Evolutionary conservation across 2,113 vertebrate species (phyloP).

Genomic region (Mustela nigripes): DNA sequence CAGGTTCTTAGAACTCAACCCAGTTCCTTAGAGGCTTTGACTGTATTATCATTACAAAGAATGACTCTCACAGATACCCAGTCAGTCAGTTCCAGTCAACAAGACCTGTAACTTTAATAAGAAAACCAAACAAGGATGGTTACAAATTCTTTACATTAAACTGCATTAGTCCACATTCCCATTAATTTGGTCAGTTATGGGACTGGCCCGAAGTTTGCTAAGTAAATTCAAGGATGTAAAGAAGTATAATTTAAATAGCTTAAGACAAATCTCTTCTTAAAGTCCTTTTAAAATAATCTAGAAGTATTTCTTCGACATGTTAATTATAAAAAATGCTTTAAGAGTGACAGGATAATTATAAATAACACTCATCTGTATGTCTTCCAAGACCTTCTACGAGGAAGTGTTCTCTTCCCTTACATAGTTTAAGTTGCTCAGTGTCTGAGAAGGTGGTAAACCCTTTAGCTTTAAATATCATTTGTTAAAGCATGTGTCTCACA

Average conservation of each 20-base stretch:
- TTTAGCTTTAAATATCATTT: conserved; percentile 52
- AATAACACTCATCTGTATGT: conserved; percentile 54
- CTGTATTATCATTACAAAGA: not conserved
- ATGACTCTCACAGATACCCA: not conserved
- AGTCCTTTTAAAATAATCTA: conserved; percentile 65
- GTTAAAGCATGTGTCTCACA: conserved; percentile 54
- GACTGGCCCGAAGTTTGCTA: not conserved
- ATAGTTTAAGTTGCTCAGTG: conserved; percentile 38
- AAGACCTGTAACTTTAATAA: conserved; percentile 51
- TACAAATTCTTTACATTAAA: conserved; percentile 14
- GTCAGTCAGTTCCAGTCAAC: not conserved
- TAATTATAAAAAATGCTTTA: conserved; percentile 70
- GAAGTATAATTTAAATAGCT: conserved; percentile 61
- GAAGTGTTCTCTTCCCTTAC: conserved; percentile 46
- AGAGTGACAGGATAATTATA: conserved; percentile 55
- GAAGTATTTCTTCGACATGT: conserved; percentile 53
- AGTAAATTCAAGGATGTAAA: conserved; percentile 61
- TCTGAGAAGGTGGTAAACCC: conserved; percentile 53
- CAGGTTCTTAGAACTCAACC: not conserved
- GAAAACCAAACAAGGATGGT: conserved; percentile 35
- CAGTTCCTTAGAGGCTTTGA: not conserved
- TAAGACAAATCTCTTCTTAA: conserved; percentile 58
- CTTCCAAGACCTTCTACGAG: not conserved
- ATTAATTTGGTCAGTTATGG: conserved; percentile 18
- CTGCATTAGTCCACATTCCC: not conserved